Base-by-base conservation (phyloP, 2,797 vertebrate species). In the Acanthurus leucopareius region DNA sequence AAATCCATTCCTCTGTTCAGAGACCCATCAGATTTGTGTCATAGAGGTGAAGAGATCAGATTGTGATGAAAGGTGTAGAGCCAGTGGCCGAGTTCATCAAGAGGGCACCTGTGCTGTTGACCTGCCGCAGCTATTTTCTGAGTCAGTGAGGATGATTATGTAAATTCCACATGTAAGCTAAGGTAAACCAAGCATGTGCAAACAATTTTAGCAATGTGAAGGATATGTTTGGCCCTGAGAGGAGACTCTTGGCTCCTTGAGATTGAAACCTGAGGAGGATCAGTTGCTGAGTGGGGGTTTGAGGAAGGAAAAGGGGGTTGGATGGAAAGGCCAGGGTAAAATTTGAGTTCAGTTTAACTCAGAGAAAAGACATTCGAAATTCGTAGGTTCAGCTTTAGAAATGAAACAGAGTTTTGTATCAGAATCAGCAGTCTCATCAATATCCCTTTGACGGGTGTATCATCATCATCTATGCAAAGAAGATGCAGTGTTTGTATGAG, bases 31-130 rank as follows among this genome's bases (percentile, higher is more conserved):
- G 51, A 20, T 67, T 59, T 20, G 38, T 69, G 67, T 63, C 61
- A 52, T 51, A 4, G 57, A 70, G 85, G 54, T 69, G 66, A 61
- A 44, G 69, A 51, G 68, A 53, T 80, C 67, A 64, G 28, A 51
- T 25, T 10, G 48, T 70, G 77, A 77, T 0, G 38, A 59, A 45
- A 64, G 32, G 16, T 60, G 54, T 17, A 61, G 62, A 64, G 69
- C 51, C 59, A 76, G 61, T 8, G 48, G 54, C 48, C 11, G 10
- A 70, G 70, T 83, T 86, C 42, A 22, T 38, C 63, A 0, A 61
- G 85, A 84, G 85, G 82, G 84, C 74, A 8, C 35, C 69, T 35
- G 63, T 58, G 69, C 65, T 60, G 69, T 32, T 77, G 88, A 89
- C 52, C 40, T 11, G 63, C 58, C 44, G 2, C 69, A 20, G 85